Base-by-base conservation (phyloP, 2,797 vertebrate species). In the Acomys russatus region DNA sequence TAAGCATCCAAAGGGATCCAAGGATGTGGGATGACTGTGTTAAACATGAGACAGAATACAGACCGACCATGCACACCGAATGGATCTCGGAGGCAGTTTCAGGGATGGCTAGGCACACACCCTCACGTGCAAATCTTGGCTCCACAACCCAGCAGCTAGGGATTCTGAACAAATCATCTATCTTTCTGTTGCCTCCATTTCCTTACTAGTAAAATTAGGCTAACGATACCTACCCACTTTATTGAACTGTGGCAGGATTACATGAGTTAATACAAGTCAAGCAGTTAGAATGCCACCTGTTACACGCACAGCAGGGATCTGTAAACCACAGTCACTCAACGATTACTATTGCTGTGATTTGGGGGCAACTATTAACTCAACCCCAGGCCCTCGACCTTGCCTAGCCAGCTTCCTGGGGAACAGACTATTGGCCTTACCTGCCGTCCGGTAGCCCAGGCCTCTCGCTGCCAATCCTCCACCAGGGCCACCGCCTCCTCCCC, bases 381-480 rank as follows among this genome's bases (percentile, higher is more conserved):
- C 44, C 74, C 59, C 87, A 78, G 35, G 33, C 44, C 61, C 0
- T 0, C 38, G 20, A 7, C 92, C 96, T 86, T 80, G 64, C 66
- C 89, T 30, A 15, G 22, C 23, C 54, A 64, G 18, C 54, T 76
- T 49, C 85, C 17, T n/a, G 9, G 15, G 66, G 44, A 79, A 74
- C 22, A 93, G 71, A 61, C 73, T 7, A 9, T 78, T n/a, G n/a
- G 91, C 59, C 90, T 96, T 94, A 98, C 98, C 97, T 0, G 87
- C 38, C 92, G 96, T 70, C 85, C 89, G 0, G n/a, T 1, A 17
- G 92, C 90, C 83, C 0, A 61, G 33, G 74, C 89, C 84, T 97
- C 97, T 88, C 95, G 96, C 6, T 97, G 94, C 97, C 97, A 98
- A 12, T 98, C 98, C 56, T 98, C 98, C 88, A 98, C 98, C 74